Evolutionary conservation across 2,888 invertebrate genomes (phyloP), one percentile per base, ranked within the genome.

Genomic region (Drosophila borborema): DNA sequence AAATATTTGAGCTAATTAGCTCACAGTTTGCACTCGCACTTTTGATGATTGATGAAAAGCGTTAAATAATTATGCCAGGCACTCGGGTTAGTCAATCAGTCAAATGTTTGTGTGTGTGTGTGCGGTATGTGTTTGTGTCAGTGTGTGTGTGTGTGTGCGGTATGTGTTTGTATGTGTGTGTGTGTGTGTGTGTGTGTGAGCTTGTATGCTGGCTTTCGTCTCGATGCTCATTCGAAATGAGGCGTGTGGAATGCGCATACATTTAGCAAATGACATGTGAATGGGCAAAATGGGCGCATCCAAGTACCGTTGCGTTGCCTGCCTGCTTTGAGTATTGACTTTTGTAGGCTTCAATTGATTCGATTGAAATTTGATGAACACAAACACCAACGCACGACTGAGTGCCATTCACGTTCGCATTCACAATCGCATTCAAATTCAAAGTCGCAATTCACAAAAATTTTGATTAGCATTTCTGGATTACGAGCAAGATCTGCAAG

Each of bases 1-100:
- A 84, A 84, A 87, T 85, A 77, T 89, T 89, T 80, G 60, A 80
- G 85, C 85, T 87, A 89, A 86, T 86, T 87, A 85, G 88, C 88
- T 70, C 54, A 81, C 87, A 86, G 89, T 88, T 88, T 65, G 41
- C 83, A 76, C 46, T 49, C 79, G 62, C 58, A 60, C 65, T 51
- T 51, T 20, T 46, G 66, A 66, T 84, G 82, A 87, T 84, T 89
- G 86, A 89, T 87, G 85, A 62, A 64, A 69, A 71, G 69, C 78
- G 69, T 72, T 86, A 75, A 84, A 86, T 77, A 86, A 89, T 88
- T 77, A 82, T 82, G 77, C 62, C 81, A 80, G 66, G 61, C 66
- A 55, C 58, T 51, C 62, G 53, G 31, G 23, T 51, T 36, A 51
- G 41, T 61, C 72, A 58, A 43, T 59, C 58, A 58, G 43, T 62